A percentile compares a stretch with the other conserved stretches of the same genome.
Evolutionary conservation across 1,140 invertebrate genomes (phyloP).

Genomic region (Leptinotarsa texana): DNA sequence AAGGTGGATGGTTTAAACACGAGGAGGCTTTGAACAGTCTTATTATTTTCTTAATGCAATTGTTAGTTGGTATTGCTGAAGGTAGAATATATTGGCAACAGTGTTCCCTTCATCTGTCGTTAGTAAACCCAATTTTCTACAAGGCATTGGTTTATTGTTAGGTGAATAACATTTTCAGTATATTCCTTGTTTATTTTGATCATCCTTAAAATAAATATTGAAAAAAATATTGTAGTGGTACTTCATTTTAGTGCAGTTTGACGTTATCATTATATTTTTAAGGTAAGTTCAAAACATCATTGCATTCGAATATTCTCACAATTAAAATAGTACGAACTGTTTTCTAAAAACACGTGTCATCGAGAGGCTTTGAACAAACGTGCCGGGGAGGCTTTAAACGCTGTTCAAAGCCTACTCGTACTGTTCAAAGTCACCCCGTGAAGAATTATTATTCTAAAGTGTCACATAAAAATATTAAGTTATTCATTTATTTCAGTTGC

Average conservation of each 20-base stretch:
- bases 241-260: not conserved
- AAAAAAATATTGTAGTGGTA: not conserved
- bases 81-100: not conserved
- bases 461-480: not conserved
- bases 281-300: not conserved
- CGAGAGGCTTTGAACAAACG: not conserved
- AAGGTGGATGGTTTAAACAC: conserved; percentile 46
- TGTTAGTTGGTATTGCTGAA: not conserved
- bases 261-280: not conserved
- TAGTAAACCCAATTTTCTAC: too few species aligned
- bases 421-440: not conserved
- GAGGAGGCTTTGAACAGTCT: not conserved
- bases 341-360: not conserved
- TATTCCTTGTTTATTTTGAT: not conserved
- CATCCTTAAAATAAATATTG: not conserved
- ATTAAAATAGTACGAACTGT: not conserved
- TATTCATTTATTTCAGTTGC: not conserved
- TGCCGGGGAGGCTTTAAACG: not conserved
- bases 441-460: not conserved
- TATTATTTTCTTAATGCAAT: not conserved
- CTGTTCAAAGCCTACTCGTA: not conserved
- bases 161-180: not conserved
- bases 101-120: not conserved
- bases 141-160: not conserved
- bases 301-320: not conserved